Evolutionary conservation across 1,140 invertebrate species (phyloP).

Genomic region (Panulirus ornatus): DNA sequence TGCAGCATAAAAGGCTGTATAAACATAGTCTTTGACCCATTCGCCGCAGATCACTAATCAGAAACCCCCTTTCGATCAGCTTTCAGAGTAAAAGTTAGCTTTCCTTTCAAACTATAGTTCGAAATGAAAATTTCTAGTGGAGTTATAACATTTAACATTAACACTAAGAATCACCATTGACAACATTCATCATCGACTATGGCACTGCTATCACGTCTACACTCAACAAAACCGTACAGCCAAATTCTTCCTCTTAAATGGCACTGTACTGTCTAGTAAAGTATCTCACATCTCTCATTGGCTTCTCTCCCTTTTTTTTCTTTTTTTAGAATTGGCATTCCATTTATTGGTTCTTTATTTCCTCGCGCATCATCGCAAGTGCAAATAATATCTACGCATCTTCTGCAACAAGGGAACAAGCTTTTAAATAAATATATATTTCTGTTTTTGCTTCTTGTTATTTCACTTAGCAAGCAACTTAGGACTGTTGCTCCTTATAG

Average conservation of each 20-base stretch:
- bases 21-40: too few relatives aligned
- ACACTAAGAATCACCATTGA: neutral
- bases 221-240: neutral
- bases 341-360: constrained; percentile 32
- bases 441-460: constrained; percentile 13
- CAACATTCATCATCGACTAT: constrained; percentile 23
- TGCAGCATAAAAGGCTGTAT: too few relatives aligned
- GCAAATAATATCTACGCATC: neutral
- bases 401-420: constrained; percentile 1
- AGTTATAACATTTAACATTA: neutral
- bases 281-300: constrained; percentile 18
- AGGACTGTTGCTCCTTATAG: constrained; percentile 23
- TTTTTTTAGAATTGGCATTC: constrained; percentile 36
- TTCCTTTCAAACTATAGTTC: too few relatives aligned
- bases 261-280: neutral
- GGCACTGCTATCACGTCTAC: constrained; percentile 37
- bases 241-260: constrained; percentile 13
- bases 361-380: constrained; percentile 12
- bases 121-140: neutral
- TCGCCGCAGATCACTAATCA: too few relatives aligned
- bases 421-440: too few relatives aligned
- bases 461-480: constrained; percentile 26
- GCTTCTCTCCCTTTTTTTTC: constrained; percentile 20
- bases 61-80: too few relatives aligned
- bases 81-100: too few relatives aligned